Percentiles rank a stretch among this genome's conserved stretches.
phyloP scores from a whole-genome alignment of 2,888 invertebrate genomes.

The Athalia rosae region DNA sequence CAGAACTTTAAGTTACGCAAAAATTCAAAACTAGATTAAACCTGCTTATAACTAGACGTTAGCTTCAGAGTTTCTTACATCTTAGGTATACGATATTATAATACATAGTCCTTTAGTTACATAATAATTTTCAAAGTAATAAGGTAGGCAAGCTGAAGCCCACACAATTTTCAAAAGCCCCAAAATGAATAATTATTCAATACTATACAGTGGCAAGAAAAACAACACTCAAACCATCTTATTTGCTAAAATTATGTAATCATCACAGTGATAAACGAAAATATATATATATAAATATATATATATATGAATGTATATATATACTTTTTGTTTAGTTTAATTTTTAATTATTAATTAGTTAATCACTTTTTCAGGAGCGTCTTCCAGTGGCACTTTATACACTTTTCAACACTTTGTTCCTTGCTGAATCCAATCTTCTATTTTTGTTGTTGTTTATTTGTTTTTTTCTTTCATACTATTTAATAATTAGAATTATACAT shows the following conservation, averaged over 20 bases:
- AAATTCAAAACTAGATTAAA: constrained; percentile 36
- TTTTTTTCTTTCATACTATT: constrained; percentile 41
- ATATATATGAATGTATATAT: constrained; percentile 52
- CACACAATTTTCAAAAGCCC: constrained; percentile 59
- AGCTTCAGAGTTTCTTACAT: constrained; percentile 55
- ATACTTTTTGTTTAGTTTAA: constrained; percentile 65
- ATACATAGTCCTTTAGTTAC: constrained; percentile 63
- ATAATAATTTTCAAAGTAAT: constrained; percentile 63
- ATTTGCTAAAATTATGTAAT: constrained; percentile 68
- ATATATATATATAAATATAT: constrained; percentile 62
- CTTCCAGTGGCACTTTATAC: constrained; percentile 61
- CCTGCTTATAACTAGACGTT: constrained; percentile 56
- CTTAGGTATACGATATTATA: constrained; percentile 59
- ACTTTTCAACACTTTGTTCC: constrained; percentile 47
- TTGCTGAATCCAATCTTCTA: constrained; percentile 31
- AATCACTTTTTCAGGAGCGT: constrained; percentile 57
- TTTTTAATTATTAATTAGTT: constrained; percentile 58
- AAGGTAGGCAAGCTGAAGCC: constrained; percentile 64
- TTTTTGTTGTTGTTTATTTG: constrained; percentile 45
- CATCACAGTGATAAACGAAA: constrained; percentile 71
- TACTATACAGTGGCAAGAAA: constrained; percentile 66
- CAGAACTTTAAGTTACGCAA: background rate
- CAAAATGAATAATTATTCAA: constrained; percentile 56
- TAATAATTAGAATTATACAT: constrained; percentile 51
- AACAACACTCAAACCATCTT: constrained; percentile 69